Percentiles rank a stretch among this genome's conserved stretches.
phyloP scores from a whole-genome alignment of 1,140 invertebrate species.

The Penaeus vannamei region DNA sequence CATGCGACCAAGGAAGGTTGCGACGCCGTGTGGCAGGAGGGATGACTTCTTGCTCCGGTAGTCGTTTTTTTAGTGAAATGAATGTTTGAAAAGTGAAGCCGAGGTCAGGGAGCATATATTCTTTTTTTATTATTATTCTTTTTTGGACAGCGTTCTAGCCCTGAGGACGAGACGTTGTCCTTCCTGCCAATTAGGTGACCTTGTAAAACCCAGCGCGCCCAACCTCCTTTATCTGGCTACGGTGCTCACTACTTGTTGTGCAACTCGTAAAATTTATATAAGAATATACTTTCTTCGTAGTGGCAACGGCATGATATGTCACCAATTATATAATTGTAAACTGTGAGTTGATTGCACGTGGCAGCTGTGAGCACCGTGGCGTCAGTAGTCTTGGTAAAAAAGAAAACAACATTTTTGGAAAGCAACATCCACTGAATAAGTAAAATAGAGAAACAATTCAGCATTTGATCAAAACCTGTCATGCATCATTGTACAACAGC shows the following conservation, averaged over 20 bases:
- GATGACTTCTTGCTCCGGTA: too few species aligned
- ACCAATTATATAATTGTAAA: too few species aligned
- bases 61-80: too few species aligned
- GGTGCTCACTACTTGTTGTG: neutral
- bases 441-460: slow-evolving; percentile 20
- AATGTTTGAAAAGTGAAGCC: too few species aligned
- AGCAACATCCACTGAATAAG: slow-evolving; percentile 34
- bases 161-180: neutral
- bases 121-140: neutral
- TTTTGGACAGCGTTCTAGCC: neutral
- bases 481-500: neutral
- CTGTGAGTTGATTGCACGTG: neutral
- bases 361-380: neutral
- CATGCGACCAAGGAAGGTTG: too few species aligned
- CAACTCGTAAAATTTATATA: too few species aligned
- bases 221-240: slow-evolving; percentile 18
- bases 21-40: too few species aligned
- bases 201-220: neutral
- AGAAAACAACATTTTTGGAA: slow-evolving; percentile 35
- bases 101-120: too few species aligned
- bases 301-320: neutral
- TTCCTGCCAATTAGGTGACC: neutral
- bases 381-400: slow-evolving; percentile 56
- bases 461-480: slow-evolving; percentile 22
- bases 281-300: too few species aligned